phyloP scores from a whole-genome alignment of 2,888 invertebrate species.

The Ceraclea dissimilis region DNA sequence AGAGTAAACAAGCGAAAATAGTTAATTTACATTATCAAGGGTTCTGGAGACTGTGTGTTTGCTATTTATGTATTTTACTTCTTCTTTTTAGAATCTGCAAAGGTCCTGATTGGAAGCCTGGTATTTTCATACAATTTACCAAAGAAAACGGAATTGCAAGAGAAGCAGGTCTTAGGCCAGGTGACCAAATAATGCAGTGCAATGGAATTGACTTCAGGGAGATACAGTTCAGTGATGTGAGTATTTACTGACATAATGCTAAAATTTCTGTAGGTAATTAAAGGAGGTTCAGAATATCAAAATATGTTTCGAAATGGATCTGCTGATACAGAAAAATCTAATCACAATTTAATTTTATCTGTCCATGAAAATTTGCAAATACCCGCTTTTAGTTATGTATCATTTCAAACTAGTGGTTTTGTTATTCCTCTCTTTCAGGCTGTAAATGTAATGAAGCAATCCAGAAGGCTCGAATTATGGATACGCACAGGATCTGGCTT shows the following conservation, averaged over 20 bases:
- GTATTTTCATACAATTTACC: constrained; percentile 84
- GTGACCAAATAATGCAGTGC: constrained; percentile 86
- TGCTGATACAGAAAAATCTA: no score
- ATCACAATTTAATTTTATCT: no score
- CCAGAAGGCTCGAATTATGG: constrained; percentile 66
- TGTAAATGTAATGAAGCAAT: constrained; percentile 71
- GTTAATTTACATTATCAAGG: no score
- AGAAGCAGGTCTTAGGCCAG: constrained; percentile 79
- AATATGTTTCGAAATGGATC: no score
- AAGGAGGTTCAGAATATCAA: no score
- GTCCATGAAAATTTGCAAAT: no score
- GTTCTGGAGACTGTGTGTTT: no score
- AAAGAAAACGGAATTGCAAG: constrained; percentile 83
- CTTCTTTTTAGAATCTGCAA: constrained; percentile 59
- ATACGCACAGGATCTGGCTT: constrained; percentile 72
- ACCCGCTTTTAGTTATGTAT: no score
- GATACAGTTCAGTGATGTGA: constrained; percentile 73
- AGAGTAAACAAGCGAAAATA: background rate
- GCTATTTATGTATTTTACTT: no score
- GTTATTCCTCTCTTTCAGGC: constrained; percentile 49
- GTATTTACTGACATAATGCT: constrained; percentile 18
- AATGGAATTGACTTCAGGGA: constrained; percentile 74
- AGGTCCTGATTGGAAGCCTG: constrained; percentile 80
- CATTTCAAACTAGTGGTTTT: no score
- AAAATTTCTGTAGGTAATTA: background rate